Evolutionary conservation across 2,888 invertebrate species (phyloP).

Genomic region (Microctonus brassicae): DNA sequence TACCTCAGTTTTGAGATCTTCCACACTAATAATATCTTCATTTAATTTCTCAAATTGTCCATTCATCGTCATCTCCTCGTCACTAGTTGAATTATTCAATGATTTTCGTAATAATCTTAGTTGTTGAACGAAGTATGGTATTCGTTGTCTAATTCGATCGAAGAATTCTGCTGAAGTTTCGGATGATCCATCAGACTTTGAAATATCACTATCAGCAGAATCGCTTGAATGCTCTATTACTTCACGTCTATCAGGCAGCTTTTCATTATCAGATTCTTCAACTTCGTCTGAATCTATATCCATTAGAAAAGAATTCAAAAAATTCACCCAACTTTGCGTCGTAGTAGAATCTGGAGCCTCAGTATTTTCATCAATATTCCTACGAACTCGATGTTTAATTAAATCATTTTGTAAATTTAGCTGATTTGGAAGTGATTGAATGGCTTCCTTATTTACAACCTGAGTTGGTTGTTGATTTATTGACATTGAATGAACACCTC

Average conservation of each 20-base stretch:
- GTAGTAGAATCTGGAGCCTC: neutral
- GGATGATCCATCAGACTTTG: neutral
- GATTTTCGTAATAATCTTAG: neutral
- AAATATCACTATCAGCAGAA: neutral
- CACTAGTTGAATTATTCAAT: neutral
- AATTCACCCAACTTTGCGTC: neutral
- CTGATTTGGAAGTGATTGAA: neutral
- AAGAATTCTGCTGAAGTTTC: neutral
- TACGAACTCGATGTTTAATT: neutral
- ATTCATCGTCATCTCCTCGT: neutral
- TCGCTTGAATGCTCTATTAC: neutral
- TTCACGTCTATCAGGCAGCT: neutral
- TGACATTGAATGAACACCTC: neutral
- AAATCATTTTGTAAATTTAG: neutral
- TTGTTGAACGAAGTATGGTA: neutral
- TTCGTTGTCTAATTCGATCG: neutral
- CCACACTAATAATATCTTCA: neutral
- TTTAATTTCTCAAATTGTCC: neutral
- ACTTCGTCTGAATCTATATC: neutral
- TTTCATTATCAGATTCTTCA: neutral
- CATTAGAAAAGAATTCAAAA: neutral
- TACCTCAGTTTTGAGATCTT: neutral
- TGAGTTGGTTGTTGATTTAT: neutral
- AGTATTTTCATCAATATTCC: neutral
- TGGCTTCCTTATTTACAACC: neutral